Evolutionary conservation across 1,140 invertebrate species (phyloP).

Genomic region (Eufriesea mexicana): DNA sequence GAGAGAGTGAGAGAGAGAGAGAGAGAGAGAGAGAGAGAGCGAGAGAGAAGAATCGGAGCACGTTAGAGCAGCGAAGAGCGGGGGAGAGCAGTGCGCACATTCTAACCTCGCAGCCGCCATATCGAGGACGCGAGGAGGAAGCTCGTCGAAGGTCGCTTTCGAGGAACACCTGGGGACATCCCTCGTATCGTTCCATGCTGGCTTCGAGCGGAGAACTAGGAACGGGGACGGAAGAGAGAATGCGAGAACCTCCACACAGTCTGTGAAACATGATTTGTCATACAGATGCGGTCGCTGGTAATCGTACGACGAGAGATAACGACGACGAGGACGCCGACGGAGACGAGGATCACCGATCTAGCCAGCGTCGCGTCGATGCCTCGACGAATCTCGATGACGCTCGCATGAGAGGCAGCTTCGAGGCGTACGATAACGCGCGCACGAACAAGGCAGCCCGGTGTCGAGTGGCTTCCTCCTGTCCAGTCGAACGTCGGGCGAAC

Average conservation of each 20-base stretch:
- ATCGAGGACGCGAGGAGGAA: constrained; percentile 40
- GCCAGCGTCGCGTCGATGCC: constrained; percentile 37
- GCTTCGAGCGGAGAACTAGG: constrained; percentile 53
- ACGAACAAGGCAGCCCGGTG: constrained; percentile 8
- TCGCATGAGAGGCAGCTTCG: constrained; percentile 32
- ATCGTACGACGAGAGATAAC: constrained; percentile 73
- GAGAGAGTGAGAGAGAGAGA: neutral
- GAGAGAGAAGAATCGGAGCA: neutral
- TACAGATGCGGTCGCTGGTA: constrained; percentile 74
- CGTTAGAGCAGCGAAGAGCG: neutral
- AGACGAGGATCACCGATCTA: constrained; percentile 54
- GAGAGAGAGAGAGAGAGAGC: neutral
- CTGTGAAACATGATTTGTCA: constrained; percentile 80
- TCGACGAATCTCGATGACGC: constrained; percentile 11
- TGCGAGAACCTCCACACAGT: constrained; percentile 73
- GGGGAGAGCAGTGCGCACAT: constrained; percentile 24
- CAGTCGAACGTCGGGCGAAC: neutral
- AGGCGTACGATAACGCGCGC: neutral
- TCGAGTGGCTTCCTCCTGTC: neutral
- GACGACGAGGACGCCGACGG: constrained; percentile 62
- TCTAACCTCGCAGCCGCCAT: constrained; percentile 47
- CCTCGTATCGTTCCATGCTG: constrained; percentile 59
- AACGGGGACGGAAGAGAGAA: constrained; percentile 71
- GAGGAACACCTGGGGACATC: constrained; percentile 11
- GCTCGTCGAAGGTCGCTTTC: constrained; percentile 33